Evolutionary conservation across 2,888 invertebrate genomes (phyloP), one percentile per base, ranked within the genome.

Genomic region (Lissonota sp.): DNA sequence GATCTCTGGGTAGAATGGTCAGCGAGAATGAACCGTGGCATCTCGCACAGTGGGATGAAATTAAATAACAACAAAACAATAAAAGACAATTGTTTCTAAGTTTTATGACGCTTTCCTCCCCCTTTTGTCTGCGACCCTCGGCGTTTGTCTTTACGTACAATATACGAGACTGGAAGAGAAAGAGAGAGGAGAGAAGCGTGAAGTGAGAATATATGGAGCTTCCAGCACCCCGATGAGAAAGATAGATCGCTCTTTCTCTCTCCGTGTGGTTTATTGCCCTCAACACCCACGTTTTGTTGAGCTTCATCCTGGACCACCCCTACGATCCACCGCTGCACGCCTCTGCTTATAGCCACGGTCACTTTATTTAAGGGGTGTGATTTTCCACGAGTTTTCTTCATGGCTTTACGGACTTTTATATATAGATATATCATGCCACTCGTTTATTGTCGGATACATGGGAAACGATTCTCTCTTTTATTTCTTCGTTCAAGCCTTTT

Each of bases 21-120:
- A 63, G 76, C 26, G 26, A 58, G 66, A 57, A 77, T 73, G 77
- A 72, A 63, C 60, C 70, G 53, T 58, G 57, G 58, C 83, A 64
- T 82, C 76, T 82, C 83, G 70, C 80, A 67, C 58, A 55, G 84
- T n/a, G 85, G 88, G 90, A 85, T 88, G 89, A 92, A 92, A 92
- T 92, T 92, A 92, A 92, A 92, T 92, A 92, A 91, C 91, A 92
- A 92, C 91, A 92, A 92, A 92, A 92, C 92, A 91, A 92, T 92
- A 92, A 92, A 92, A 91, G 92, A 91, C 92, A 92, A 92, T 92
- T 92, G 92, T 92, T 92, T 90, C 91, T 91, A 91, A 92, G 92
- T 92, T 92, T 92, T 92, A 92, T 91, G 92, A 88, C 86, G 73
- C 80, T 79, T 73, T 84, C 85, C 74, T 67, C 49, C n/a, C 8